Evolutionary conservation across 2,113 vertebrate genomes (phyloP), one percentile per base, ranked within the genome.

Genomic region (Motacilla alba): DNA sequence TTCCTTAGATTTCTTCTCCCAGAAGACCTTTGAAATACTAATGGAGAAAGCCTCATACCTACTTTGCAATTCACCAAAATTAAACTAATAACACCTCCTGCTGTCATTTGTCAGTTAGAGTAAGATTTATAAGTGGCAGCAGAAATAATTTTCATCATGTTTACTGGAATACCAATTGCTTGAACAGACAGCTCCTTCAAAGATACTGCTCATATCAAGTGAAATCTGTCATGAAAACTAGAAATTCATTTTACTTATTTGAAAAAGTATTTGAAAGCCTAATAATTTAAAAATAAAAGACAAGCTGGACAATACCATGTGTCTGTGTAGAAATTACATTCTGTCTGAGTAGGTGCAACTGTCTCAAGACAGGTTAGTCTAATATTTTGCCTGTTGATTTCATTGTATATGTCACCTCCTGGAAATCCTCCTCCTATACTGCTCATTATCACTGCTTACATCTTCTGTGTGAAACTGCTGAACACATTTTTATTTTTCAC

Each of bases 81-180:
- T 94, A 95, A 96, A 83, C 83, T 95, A 96, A 88, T 92, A 94
- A 95, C 69, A 93, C 93, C 90, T 85, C 85, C 85, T 74, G 95
- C 86, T 94, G 89, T 93, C 95, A 96, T 87, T 89, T 95, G 86
- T 81, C 94, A 94, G 74, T 88, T 86, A 92, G 44, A 92, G 26
- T 60, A 92, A 90, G 76, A 93, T 66, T 86, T 90, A 14, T 66
- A 93, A 92, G 35, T 83, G 90, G 83, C 92, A 96, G 83, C 73
- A 96, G 86, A 96, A 95, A 90, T 92, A 44, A 94, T 87, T 90
- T 96, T 75, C 68, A 53, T 86, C 88, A 86, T 13, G 37, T 92
- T 94, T 96, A 63, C 39, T 67, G 67, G 52, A 94, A 94, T 94
- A 94, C 56, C 79, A 89, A 90, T 47, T 92, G 76, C 52, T 83